These are phyloP conservation scores for Ormyrus pomaceus DNA, from an alignment of 2,888 invertebrate species.

Conservation along the genomic window DNA sequence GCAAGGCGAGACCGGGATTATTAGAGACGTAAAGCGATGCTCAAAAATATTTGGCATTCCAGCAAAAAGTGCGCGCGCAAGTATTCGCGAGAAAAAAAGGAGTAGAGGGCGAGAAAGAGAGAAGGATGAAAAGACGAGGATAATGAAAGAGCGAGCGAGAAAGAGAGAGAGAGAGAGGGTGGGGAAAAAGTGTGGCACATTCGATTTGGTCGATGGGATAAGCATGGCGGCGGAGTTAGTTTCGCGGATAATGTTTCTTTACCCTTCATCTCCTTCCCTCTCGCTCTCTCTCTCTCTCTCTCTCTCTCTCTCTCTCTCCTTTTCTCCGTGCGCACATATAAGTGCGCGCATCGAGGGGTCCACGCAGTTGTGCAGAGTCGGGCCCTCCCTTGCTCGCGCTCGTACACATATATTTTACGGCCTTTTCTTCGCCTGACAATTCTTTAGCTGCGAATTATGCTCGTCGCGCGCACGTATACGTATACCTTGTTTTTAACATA, in stretches of 20 bases:
- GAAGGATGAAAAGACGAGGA: neutral
- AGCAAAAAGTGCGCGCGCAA: neutral
- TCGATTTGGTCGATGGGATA: conserved; percentile 47
- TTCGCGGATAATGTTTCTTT: conserved; percentile 58
- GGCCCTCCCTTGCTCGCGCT: conserved; percentile 31
- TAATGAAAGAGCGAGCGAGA: neutral
- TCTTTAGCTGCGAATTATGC: conserved; percentile 55
- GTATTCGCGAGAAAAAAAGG: neutral
- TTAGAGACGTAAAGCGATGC: conserved; percentile 46
- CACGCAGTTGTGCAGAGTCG: conserved; percentile 29
- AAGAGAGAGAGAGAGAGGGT: conserved; percentile 43
- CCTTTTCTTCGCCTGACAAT: conserved; percentile 55
- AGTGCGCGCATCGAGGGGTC: neutral
- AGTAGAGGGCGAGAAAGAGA: conserved; percentile 1
- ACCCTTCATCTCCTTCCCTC: conserved; percentile 20
- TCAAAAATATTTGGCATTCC: conserved; percentile 34
- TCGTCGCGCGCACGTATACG: conserved; percentile 14
- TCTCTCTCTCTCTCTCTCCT: neutral
- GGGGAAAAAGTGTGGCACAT: conserved; percentile 45
- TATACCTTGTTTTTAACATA: conserved; percentile 50
- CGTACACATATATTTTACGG: conserved; percentile 49
- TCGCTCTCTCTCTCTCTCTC: neutral
- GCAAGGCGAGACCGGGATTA: neutral
- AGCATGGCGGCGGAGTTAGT: conserved; percentile 50
- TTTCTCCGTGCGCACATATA: too few species aligned